Base-by-base conservation (phyloP, 2,888 invertebrate species). In the Ochlodes sylvanus region DNA sequence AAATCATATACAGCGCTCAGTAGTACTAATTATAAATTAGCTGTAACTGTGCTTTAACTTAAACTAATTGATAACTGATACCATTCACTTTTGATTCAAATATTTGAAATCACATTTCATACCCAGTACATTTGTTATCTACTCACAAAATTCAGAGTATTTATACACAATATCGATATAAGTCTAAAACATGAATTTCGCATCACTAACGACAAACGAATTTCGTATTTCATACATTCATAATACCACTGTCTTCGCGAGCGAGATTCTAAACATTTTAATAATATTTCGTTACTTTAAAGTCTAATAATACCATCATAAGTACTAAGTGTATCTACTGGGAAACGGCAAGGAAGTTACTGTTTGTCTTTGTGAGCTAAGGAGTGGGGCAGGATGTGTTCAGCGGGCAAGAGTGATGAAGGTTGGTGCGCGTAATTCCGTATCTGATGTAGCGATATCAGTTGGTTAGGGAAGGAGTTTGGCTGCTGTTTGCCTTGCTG, bases 341-440 rank as follows among this genome's bases (percentile, higher is more conserved):
- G 79, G 76, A 74, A 80, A 80, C 79, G 85, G 85, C 83, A 81
- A 84, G 83, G 73, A 67, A 70, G 72, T 88, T 90, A 93, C 87
- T 94, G 93, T 82, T 94, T 94, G 79, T 94, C 94, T 83, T 94
- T 94, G 84, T 94, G 93, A 72, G 93, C 86, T 73, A 94, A 83
- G 72, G 93, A 86, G 77, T 94, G 94, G 68, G 93, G 93, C 73
- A 96, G 90, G 77, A 95, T 92, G 87, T 96, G 96, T 78, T 96
- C 96, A 69, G 95, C 94, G 71, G 95, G 94, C 94, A 96, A 95
- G 58, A 96, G 90, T 69, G 96, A 94, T 73, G 97, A 96, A 71
- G 98, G 98, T 85, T 98, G 98, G 86, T 98, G 98, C 72, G 98
- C 98, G 90, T 98, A 99, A 90, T 98, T 98, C 89, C 98, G 95